Conservation (phyloP, 2,113 vertebrate genomes). For the Phalacrocorax pelagicus region DNA sequence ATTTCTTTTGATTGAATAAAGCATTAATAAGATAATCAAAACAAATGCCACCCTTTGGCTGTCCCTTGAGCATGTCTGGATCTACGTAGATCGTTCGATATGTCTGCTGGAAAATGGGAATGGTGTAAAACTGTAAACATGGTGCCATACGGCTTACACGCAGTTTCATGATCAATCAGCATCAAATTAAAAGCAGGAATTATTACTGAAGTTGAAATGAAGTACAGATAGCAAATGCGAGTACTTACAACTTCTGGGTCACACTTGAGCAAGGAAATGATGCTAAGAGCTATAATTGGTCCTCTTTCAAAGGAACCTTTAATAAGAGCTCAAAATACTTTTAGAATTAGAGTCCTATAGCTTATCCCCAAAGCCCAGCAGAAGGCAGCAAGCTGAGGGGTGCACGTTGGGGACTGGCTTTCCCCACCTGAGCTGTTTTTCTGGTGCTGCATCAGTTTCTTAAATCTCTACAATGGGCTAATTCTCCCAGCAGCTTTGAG, state of each 20-base stretch:
- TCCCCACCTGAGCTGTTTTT: background rate
- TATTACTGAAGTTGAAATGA: constrained; percentile 62
- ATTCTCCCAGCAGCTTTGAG: background rate
- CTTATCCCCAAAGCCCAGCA: background rate
- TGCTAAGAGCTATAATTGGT: constrained; percentile 17
- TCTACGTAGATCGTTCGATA: background rate
- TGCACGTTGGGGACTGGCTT: fast-evolving
- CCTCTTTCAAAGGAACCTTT: constrained; percentile 23
- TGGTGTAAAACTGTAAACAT: background rate
- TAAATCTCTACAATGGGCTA: background rate
- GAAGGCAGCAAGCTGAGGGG: background rate
- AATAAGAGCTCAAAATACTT: background rate
- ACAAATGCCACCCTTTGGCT: constrained; percentile 52
- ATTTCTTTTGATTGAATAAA: constrained; percentile 66
- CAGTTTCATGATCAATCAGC: constrained; percentile 34
- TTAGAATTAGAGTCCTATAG: background rate
- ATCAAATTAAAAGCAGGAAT: constrained; percentile 67
- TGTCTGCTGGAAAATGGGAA: constrained; percentile 2
- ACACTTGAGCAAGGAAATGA: constrained; percentile 58
- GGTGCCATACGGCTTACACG: constrained; percentile 1
- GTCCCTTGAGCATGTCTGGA: constrained; percentile 19
- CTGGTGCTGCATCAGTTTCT: background rate
- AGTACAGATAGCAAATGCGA: constrained; percentile 53
- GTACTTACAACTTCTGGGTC: constrained; percentile 52
- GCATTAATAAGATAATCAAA: constrained; percentile 70